A percentile compares a stretch with the other conserved stretches of the same genome.
Evolutionary conservation across 1,140 invertebrate genomes (phyloP).

Genomic region (Alviniconcha marisindica): DNA sequence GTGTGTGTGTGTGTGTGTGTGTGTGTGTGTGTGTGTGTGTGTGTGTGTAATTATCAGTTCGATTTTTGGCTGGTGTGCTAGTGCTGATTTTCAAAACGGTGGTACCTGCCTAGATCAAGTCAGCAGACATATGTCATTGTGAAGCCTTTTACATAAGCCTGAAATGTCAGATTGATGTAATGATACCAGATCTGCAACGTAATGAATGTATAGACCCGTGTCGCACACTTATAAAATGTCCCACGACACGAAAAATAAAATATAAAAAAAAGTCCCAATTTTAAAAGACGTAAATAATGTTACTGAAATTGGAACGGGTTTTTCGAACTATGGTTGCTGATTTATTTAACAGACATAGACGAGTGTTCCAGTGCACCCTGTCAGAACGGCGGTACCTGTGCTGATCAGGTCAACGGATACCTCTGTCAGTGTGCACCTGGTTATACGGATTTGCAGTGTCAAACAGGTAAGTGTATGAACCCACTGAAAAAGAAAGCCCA

Average conservation of each 20-base stretch:
- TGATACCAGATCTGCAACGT: no score
- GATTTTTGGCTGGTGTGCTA: constrained; percentile 38
- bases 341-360: constrained; percentile 40
- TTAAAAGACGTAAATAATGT: no score
- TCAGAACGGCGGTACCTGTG: constrained; percentile 46
- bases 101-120: constrained; percentile 32
- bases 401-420: constrained; percentile 46
- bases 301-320: no score
- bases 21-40: not conserved
- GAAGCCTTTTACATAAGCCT: constrained; percentile 23
- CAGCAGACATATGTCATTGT: constrained; percentile 39
- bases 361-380: constrained; percentile 50
- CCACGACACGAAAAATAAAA: no score
- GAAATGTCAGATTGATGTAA: constrained; percentile 40
- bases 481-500: no score
- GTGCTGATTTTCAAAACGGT: constrained; percentile 42
- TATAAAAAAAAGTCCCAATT: no score
- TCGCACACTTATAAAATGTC: no score
- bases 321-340: not conserved
- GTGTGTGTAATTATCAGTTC: not conserved
- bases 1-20: not conserved
- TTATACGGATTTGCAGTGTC: constrained; percentile 45
- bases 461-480: constrained; percentile 39
- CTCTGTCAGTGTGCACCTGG: constrained; percentile 49
- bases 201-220: no score